phyloP scores from a whole-genome alignment of 2,113 vertebrate genomes.

The Ceratotherium simum region DNA sequence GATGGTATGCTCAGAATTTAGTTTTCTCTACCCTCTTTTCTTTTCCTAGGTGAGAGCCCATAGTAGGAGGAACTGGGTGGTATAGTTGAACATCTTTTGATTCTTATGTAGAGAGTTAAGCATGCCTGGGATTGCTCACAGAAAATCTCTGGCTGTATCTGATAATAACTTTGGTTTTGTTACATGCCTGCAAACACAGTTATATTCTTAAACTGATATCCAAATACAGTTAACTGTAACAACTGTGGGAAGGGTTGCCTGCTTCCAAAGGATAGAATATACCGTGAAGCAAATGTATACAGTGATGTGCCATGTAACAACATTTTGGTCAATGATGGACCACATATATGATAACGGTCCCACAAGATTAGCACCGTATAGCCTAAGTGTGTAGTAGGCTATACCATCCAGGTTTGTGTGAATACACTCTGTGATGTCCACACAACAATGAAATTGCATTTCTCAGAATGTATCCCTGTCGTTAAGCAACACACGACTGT shows the following conservation, averaged over 20 bases:
- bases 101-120: neutral
- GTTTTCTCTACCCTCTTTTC: neutral
- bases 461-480: no score
- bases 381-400: no score
- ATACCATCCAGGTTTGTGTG: no score
- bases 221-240: neutral
- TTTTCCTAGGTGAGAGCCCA: neutral
- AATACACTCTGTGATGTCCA: no score
- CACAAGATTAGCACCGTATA: no score
- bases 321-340: no score
- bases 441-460: no score
- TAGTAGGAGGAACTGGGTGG: neutral
- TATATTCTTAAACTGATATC: neutral
- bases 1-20: constrained; percentile 22
- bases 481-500: no score
- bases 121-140: neutral
- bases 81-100: neutral
- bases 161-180: neutral
- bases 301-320: no score
- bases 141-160: neutral
- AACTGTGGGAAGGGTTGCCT: neutral
- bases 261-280: neutral
- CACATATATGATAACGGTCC: no score
- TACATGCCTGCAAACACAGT: neutral
- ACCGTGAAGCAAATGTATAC: neutral